These are phyloP conservation scores for Lithosia quadra DNA, from an alignment of 2,888 invertebrate genomes.

Conservation along the genomic window DNA sequence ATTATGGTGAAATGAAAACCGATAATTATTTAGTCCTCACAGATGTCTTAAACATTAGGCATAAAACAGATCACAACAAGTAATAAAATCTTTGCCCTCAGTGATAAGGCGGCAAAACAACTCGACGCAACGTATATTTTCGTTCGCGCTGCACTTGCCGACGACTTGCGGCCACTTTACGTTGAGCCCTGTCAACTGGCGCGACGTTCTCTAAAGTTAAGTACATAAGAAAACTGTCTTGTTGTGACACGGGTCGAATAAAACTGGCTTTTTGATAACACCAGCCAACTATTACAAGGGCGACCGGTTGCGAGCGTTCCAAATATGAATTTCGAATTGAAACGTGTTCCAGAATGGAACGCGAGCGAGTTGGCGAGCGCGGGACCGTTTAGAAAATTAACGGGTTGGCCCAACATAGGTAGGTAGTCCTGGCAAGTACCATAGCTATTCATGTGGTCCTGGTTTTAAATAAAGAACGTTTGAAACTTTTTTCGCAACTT, in stretches of 20 bases:
- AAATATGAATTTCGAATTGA: conserved; percentile 83
- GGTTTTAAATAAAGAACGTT: conserved; percentile 28
- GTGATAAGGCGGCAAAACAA: conserved; percentile 87
- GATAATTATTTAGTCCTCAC: conserved; percentile 17
- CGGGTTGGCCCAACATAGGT: conserved; percentile 32
- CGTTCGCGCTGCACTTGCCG: conserved; percentile 86
- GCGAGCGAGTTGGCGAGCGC: conserved; percentile 57
- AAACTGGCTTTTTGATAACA: conserved; percentile 79
- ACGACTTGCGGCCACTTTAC: conserved; percentile 72
- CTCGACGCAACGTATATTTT: conserved; percentile 85
- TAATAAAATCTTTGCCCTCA: conserved; percentile 69
- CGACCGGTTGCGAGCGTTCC: conserved; percentile 84
- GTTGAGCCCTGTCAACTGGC: conserved; percentile 68
- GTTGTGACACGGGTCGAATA: conserved; percentile 65
- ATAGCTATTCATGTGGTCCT: conserved; percentile 15
- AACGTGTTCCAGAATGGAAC: conserved; percentile 79
- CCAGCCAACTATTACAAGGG: conserved; percentile 87
- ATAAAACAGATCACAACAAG: conserved; percentile 23
- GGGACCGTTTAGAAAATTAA: conserved; percentile 54
- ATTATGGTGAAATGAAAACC: background rate
- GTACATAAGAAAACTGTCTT: conserved; percentile 51
- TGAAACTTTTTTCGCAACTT: conserved; percentile 17
- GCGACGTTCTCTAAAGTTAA: conserved; percentile 52
- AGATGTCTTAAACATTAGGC: conserved; percentile 42
- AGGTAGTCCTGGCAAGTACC: background rate